These are phyloP conservation scores for Sebastes miniatus DNA, from an alignment of 2,797 vertebrate species.

Conservation along the genomic window DNA sequence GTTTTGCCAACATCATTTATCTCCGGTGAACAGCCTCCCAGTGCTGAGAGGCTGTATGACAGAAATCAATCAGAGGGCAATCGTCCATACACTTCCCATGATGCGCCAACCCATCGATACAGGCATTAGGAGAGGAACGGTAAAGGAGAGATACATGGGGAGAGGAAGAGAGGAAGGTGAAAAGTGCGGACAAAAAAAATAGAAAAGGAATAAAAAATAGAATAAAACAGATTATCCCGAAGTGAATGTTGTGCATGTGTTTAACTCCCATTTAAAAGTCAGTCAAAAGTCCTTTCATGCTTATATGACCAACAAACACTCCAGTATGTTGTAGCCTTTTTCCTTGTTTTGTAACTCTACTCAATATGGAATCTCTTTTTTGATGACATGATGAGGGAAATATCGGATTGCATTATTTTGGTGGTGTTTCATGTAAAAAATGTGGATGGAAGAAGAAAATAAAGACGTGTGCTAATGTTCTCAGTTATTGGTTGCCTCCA, in stretches of 20 bases:
- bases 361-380: not conserved
- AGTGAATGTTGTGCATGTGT: not conserved
- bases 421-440: not conserved
- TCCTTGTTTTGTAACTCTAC: not conserved
- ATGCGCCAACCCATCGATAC: constrained; percentile 66
- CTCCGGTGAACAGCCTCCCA: constrained; percentile 61
- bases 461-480: not conserved
- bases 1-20: constrained; percentile 72
- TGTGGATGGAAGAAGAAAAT: not conserved
- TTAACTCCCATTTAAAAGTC: not conserved
- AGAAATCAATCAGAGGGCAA: constrained; percentile 79
- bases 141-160: not conserved
- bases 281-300: not conserved
- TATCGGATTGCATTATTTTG: not conserved
- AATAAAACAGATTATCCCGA: not conserved
- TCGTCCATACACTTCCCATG: constrained; percentile 68
- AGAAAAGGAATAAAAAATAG: not conserved
- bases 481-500: not conserved
- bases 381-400: not conserved
- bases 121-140: constrained; percentile 19
- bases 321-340: not conserved
- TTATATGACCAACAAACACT: not conserved
- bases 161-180: not conserved
- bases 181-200: not conserved
- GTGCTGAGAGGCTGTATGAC: constrained; percentile 67